Evolutionary conservation across 2,113 vertebrate genomes (phyloP).

Genomic region (Tachuris rubrigastra): DNA sequence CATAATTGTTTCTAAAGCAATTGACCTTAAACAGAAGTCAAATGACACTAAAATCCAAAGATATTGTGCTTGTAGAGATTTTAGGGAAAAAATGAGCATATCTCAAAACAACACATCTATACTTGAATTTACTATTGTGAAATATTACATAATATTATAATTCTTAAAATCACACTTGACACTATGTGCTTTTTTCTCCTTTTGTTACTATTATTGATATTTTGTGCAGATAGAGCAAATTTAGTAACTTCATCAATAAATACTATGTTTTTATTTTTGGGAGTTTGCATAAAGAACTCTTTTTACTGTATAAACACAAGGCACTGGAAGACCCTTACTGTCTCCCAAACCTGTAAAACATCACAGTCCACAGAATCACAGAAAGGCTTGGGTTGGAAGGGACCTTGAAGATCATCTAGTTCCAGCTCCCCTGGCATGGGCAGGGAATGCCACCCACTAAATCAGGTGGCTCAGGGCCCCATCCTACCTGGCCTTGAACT

Average conservation of each 20-base stretch:
- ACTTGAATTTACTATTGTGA: background rate
- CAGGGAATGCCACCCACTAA: background rate
- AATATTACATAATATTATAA: background rate
- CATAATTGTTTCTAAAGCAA: background rate
- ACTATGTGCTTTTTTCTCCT: background rate
- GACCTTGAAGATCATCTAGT: background rate
- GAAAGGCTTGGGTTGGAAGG: background rate
- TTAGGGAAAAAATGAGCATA: background rate
- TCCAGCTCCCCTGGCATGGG: background rate
- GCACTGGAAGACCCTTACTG: background rate
- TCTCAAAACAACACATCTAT: background rate
- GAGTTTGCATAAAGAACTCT: background rate
- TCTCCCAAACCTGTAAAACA: background rate
- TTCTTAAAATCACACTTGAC: background rate
- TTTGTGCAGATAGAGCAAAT: background rate
- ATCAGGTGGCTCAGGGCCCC: background rate
- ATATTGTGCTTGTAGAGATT: background rate
- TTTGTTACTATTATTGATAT: background rate
- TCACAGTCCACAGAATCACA: background rate
- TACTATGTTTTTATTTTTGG: background rate
- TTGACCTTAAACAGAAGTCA: background rate
- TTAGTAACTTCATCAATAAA: background rate
- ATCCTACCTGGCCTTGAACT: background rate
- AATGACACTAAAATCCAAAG: background rate
- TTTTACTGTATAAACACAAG: background rate